A percentile compares a stretch with the other conserved stretches of the same genome.
Conservation (phyloP, 2,888 invertebrate species). For the Drosophila peninsularis region DNA sequence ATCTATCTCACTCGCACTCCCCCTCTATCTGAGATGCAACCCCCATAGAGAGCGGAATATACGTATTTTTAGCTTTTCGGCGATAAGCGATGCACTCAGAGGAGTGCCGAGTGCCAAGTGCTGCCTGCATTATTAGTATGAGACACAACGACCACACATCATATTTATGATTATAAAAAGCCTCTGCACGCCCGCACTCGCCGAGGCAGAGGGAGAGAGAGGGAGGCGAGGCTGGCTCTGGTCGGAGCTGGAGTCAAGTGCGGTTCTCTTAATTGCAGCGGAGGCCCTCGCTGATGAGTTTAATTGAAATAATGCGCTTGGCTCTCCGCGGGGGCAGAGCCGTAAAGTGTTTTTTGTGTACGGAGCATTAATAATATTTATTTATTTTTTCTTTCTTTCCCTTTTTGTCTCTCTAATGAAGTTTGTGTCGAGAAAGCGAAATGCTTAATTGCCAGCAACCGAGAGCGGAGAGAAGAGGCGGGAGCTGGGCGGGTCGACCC, state of each 20-base stretch:
- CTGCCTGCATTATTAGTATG: slow-evolving; percentile 67
- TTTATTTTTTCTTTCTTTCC: slow-evolving; percentile 6
- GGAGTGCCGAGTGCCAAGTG: slow-evolving; percentile 45
- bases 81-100: slow-evolving; percentile 65
- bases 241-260: slow-evolving; percentile 66
- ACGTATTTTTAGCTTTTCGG: slow-evolving; percentile 52
- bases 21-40: neutral
- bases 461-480: slow-evolving; percentile 17
- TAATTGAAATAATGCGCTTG: slow-evolving; percentile 77
- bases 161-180: slow-evolving; percentile 53
- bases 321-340: slow-evolving; percentile 50
- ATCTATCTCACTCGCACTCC: neutral
- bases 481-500: slow-evolving; percentile 16
- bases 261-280: slow-evolving; percentile 70
- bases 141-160: slow-evolving; percentile 60
- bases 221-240: neutral
- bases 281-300: slow-evolving; percentile 75
- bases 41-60: slow-evolving; percentile 28
- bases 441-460: slow-evolving; percentile 64
- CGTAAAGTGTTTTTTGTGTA: slow-evolving; percentile 57
- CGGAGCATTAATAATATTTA: slow-evolving; percentile 75
- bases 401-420: slow-evolving; percentile 58
- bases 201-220: neutral
- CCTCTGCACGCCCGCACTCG: slow-evolving; percentile 60
- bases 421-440: slow-evolving; percentile 56